Conservation (phyloP, 37 sponge, comb jelly and placozoan genomes). For the Spongilla lacustris region DNA sequence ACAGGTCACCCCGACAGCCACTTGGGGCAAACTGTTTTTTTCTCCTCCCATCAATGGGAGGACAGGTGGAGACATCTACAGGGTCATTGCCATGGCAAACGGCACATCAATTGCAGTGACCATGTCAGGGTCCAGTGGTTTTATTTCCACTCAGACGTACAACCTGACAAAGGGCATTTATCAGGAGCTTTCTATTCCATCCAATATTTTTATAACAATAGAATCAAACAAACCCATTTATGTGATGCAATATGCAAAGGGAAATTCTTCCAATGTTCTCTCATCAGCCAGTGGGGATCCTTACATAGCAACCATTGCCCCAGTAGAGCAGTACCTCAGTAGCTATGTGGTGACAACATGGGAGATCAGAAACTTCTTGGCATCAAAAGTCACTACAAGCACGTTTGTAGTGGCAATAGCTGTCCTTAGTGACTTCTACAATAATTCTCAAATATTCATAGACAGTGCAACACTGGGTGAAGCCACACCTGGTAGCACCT, state of each 20-base stretch:
- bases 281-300: slow-evolving; percentile 36
- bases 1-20: slow-evolving; percentile 62
- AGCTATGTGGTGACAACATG: slow-evolving; percentile 36
- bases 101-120: slow-evolving; percentile 34
- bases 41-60: slow-evolving; percentile 28
- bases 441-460: too few relatives aligned
- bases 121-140: not conserved
- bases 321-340: slow-evolving; percentile 70
- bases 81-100: slow-evolving; percentile 35
- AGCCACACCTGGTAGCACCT: too few relatives aligned
- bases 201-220: slow-evolving; percentile 23
- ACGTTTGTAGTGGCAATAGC: too few relatives aligned
- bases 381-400: too few relatives aligned
- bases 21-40: slow-evolving; percentile 61
- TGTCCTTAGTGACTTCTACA: too few relatives aligned
- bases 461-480: too few relatives aligned
- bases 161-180: not conserved
- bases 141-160: not conserved
- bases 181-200: slow-evolving; percentile 3
- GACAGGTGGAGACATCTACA: slow-evolving; percentile 15
- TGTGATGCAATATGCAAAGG: slow-evolving; percentile 39
- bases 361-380: too few relatives aligned
- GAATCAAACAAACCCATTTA: slow-evolving; percentile 46
- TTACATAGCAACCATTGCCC: slow-evolving; percentile 64
- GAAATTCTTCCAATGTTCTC: not conserved